Conservation (phyloP, 2,113 vertebrate genomes). For the Amblyornis subalaris region DNA sequence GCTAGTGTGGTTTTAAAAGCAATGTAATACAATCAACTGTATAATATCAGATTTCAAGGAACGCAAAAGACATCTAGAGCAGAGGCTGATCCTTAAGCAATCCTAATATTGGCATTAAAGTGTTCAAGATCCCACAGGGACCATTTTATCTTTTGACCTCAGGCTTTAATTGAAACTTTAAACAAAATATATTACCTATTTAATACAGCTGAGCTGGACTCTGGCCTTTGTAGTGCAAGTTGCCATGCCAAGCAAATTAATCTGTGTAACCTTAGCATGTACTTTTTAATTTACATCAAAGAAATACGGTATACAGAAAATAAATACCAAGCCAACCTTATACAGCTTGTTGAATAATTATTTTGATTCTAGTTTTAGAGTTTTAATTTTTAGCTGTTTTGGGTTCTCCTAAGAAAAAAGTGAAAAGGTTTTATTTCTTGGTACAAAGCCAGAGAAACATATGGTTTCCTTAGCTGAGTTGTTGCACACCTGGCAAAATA, state of each 20-base stretch:
- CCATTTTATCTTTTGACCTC: conserved; percentile 70
- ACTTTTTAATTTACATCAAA: conserved; percentile 58
- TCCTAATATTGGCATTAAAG: conserved; percentile 70
- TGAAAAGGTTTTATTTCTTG: conserved; percentile 6
- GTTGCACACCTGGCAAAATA: conserved; percentile 63
- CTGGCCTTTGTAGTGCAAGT: conserved; percentile 57
- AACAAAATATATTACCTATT: conserved; percentile 78
- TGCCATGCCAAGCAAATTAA: conserved; percentile 68
- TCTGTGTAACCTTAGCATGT: conserved; percentile 51
- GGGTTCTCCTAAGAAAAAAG: neutral
- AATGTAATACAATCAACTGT: conserved; percentile 78
- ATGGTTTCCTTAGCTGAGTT: conserved; percentile 49
- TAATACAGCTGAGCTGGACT: conserved; percentile 68
- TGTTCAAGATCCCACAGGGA: conserved; percentile 60
- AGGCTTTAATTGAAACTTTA: conserved; percentile 78
- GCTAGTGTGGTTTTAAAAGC: conserved; percentile 69
- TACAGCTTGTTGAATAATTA: conserved; percentile 25
- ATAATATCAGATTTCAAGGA: conserved; percentile 74
- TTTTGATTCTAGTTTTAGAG: conserved; percentile 22
- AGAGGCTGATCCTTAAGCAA: conserved; percentile 63
- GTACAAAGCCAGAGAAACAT: conserved; percentile 48
- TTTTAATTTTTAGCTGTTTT: conserved; percentile 1
- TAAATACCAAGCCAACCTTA: conserved; percentile 15
- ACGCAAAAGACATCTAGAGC: conserved; percentile 67
- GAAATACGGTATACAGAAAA: conserved; percentile 35